Evolutionary conservation across 2,113 vertebrate genomes (phyloP), one percentile per base, ranked within the genome.

Genomic region (Morone chrysops): DNA sequence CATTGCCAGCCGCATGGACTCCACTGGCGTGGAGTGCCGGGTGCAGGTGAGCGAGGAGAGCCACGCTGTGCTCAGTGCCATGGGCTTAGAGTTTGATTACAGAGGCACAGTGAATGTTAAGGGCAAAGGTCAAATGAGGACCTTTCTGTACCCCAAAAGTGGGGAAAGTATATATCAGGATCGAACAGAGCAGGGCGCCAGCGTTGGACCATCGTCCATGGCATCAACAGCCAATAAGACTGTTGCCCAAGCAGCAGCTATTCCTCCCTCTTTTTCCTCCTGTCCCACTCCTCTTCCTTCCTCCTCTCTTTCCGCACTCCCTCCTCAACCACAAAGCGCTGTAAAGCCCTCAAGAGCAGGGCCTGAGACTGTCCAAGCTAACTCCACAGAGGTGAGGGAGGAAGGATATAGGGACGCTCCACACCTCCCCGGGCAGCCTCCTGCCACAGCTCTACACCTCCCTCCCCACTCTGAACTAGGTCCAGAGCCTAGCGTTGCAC

Each of bases 71-170:
- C 96, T 99, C 50, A 96, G 84, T 71, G 96, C 96, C 88, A 97
- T 99, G 97, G 97, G 98, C 57, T 96, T 99, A 6, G 95, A 97
- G 86, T 99, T 99, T 72, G 97, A 99, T 94, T 99, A 99, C 79
- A 95, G 99, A 68, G 99, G 99, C 81, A 99, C 99, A 0, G 99
- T 99, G 89, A 99, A 99, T 6, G 99, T 99, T 45, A 99, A 99
- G 91, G 99, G 99, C 16, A 99, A 99, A 67, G 99, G 99, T 60
- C 97, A 99, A 93, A 99, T 99, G 99, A 99, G 99, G 96, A 99
- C 99, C 92, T 99, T 97, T 93, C 96, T 99, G 2, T 99, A 96
- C 92, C 99, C 98, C 22, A 97, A 96, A 90, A 97, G 97, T 94
- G 95, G 87, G 65, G 96, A 97, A 91, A 96, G 91, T 0, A 67